Evolutionary conservation across 2,888 invertebrate genomes (phyloP), one percentile per base, ranked within the genome.

Genomic region (Nephrotoma guestfalica): DNA sequence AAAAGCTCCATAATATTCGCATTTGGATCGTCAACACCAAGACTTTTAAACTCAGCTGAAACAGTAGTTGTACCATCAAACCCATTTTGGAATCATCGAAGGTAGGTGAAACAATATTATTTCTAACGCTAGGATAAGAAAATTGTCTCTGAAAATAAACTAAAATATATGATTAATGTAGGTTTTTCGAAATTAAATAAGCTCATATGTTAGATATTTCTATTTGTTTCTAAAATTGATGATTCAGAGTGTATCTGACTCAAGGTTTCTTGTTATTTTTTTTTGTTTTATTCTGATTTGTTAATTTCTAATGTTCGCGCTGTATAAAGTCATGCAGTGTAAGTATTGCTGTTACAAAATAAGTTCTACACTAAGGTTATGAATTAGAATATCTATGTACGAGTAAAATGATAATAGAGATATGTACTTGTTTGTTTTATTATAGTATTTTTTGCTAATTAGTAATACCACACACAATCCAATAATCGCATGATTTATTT

Each of bases 1-100:
- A 94, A 96, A 89, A 94, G 94, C 90, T 94, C 94, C 88, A 93
- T 93, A 89, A 96, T 95, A 87, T 97, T 97, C 92, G 97, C 97
- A 87, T 97, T 97, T 92, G 97, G 97, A 87, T 97, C 97, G 89
- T 97, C 97, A 88, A 97, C 97, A 88, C 97, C 97, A 88, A 93
- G 97, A 86, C 42, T 86, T 51, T 86, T 86, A 40, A 96, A 97
- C 91, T 96, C 96, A 87, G 94, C 95, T 88, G 96, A 97, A 90
- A 94, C 95, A 88, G 94, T 94, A 86, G 89, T 89, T 88, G 90
- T 92, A 88, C 91, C 91, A 88, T 90, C 91, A 87, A 91, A 91
- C 88, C 89, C 89, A 88, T 97, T 95, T 93, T 97, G 96, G 97
- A 96, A 96, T 88, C 95, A 96, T 91, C 94, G 97, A 92, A 95